Evolutionary conservation across 2,888 invertebrate species (phyloP).

Genomic region (Julus scandinavius): DNA sequence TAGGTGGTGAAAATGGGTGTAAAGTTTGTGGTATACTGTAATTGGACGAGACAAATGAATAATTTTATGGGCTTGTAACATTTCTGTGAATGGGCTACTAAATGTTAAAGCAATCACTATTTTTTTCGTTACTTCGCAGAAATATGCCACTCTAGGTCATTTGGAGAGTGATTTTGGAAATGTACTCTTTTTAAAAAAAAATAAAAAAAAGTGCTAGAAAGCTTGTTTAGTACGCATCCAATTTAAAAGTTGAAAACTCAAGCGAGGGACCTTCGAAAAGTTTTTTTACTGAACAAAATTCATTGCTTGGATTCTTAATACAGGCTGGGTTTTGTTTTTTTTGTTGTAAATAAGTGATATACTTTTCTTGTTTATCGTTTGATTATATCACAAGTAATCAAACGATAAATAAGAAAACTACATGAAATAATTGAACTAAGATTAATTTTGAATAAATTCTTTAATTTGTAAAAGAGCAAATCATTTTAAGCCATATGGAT

Average conservation of each 20-base stretch:
- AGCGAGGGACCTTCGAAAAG: slow-evolving; percentile 5
- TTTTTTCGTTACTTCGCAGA: neutral
- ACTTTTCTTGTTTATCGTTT: no score
- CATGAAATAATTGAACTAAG: no score
- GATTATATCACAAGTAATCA: no score
- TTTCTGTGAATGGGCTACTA: slow-evolving; percentile 8
- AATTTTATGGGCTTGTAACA: slow-evolving; percentile 17
- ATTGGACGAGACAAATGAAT: slow-evolving; percentile 47
- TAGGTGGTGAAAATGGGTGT: slow-evolving; percentile 5
- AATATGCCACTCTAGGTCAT: slow-evolving; percentile 24
- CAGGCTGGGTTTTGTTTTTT: no score
- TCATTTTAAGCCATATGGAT: no score
- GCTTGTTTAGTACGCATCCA: slow-evolving; percentile 17
- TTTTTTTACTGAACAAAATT: neutral
- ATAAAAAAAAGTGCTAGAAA: neutral
- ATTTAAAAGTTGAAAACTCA: neutral
- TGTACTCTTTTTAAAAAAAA: neutral
- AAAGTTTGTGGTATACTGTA: neutral
- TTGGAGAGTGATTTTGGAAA: neutral
- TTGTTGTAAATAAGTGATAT: no score
- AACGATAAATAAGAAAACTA: no score
- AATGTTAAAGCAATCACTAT: slow-evolving; percentile 35
- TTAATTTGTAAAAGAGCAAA: no score
- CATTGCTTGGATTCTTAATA: no score
- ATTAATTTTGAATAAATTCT: no score